Base-by-base conservation (phyloP, 2,888 invertebrate species). In the Xiphydria camelus region DNA sequence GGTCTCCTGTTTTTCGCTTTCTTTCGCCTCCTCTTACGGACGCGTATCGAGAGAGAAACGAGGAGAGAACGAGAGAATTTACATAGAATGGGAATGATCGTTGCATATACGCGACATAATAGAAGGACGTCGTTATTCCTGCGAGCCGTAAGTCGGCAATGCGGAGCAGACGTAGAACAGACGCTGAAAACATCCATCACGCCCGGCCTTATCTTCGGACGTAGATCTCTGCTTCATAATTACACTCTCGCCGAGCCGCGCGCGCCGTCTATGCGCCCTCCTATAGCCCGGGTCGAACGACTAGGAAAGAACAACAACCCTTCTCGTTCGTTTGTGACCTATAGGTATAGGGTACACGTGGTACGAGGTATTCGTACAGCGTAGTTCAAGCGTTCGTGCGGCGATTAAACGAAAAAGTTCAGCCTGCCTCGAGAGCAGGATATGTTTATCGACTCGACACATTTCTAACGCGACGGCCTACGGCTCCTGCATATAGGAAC, bases 171-270 rank as follows among this genome's bases (percentile, higher is more conserved):
- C 73, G 66, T 67, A 64, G 57, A 66, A 62, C 69, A 72, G 70
- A 75, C 74, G 71, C 62, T 73, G 73, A 73, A 74, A 75, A 70
- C 74, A 75, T 75, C 74, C 74, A 74, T 75, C 75, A 75, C 71
- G 62, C 63, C 60, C 56, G 59, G 61, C 56, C 54, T 66, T 73
- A 73, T 74, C 73, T 72, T 59, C 57, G 57, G 56, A 63, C 60
- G 66, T 63, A 58, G 66, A 73, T 73, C 74, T 72, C 70, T 58
- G 66, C 66, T 66, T 72, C 70, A 72, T 73, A 75, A 75, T 74
- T 73, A 73, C 70, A 72, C 68, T 68, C 68, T 66, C 67, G 63
- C 66, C 67, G 44, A 52, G 51, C 49, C 5, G 14, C 29, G 14
- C 6, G 14, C 2, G 29, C 15, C 29, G 12, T 15, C 29, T 15